phyloP scores from a whole-genome alignment of 2,797 vertebrate species.

The Meda fulgida region DNA sequence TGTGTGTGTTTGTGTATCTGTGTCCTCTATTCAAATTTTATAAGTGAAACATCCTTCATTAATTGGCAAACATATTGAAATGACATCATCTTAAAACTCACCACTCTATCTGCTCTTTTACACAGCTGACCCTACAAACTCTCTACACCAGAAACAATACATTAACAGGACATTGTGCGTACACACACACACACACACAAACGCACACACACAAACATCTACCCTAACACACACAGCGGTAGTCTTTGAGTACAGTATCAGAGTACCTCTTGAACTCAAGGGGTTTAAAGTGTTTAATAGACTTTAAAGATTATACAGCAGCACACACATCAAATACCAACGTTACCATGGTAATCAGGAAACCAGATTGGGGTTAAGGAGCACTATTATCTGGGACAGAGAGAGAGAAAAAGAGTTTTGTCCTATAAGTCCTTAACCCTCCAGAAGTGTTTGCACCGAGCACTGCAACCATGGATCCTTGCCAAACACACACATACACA shows the following conservation, averaged over 20 bases:
- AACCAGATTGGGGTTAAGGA: conserved; percentile 39
- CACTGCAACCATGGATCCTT: conserved; percentile 47
- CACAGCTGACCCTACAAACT: not conserved
- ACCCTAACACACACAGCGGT: not conserved
- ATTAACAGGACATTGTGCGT: not conserved
- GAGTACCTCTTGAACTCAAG: conserved; percentile 26
- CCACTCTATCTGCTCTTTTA: not conserved
- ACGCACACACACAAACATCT: not conserved
- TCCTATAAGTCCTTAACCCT: conserved; percentile 48
- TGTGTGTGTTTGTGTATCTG: conserved; percentile 15
- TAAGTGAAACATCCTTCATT: conserved; percentile 37
- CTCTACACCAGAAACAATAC: not conserved
- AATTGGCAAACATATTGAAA: conserved; percentile 23
- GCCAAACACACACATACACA: conserved; percentile 30
- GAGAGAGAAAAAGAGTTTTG: conserved; percentile 30
- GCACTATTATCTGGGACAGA: conserved; percentile 40
- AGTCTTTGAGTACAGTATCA: conserved; percentile 33
- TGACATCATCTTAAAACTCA: conserved; percentile 3
- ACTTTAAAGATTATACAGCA: conserved; percentile 46
- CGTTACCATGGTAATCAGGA: conserved; percentile 41
- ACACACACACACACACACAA: not conserved
- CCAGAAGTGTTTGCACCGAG: conserved; percentile 42
- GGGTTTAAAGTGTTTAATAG: conserved; percentile 48
- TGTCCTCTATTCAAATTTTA: conserved; percentile 8
- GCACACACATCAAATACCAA: conserved; percentile 29